These are phyloP conservation scores for Oreamnos americanus DNA, from an alignment of 2,113 vertebrate species.

Conservation along the genomic window DNA sequence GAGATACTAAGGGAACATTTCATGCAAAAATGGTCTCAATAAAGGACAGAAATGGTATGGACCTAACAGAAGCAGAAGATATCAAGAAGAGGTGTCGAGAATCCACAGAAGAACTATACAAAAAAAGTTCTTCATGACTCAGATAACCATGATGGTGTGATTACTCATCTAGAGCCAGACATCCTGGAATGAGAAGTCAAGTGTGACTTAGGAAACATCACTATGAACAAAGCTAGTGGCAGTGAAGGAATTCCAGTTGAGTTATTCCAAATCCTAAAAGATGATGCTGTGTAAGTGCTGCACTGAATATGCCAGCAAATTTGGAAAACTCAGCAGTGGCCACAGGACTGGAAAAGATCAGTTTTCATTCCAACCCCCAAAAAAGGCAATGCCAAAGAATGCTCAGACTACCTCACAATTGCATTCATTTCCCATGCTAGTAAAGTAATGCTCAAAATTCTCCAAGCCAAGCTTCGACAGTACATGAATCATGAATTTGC, in stretches of 20 bases:
- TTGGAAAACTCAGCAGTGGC: not conserved
- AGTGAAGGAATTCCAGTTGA: not conserved
- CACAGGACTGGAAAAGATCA: not conserved
- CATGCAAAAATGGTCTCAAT: too few species aligned
- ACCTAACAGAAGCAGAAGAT: too few species aligned
- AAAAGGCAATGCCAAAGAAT: not conserved
- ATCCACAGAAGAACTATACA: too few species aligned
- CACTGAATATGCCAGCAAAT: not conserved
- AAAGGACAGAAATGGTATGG: too few species aligned
- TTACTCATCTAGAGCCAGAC: not conserved
- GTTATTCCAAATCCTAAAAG: not conserved
- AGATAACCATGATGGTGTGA: not conserved
- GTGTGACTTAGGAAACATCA: not conserved
- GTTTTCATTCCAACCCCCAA: not conserved
- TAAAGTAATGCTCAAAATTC: not conserved
- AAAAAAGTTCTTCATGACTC: not conserved
- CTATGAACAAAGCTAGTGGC: not conserved
- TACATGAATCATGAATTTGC: not conserved
- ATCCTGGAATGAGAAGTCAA: not conserved
- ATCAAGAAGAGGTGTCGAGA: too few species aligned
- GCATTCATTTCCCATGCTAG: accelerated
- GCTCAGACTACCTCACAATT: not conserved
- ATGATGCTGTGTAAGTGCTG: not conserved
- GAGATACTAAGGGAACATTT: too few species aligned
- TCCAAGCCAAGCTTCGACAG: not conserved